phyloP scores from a whole-genome alignment of 30 jellyfish, hydroid and myxozoan species.

The Hydractinia echinata region DNA sequence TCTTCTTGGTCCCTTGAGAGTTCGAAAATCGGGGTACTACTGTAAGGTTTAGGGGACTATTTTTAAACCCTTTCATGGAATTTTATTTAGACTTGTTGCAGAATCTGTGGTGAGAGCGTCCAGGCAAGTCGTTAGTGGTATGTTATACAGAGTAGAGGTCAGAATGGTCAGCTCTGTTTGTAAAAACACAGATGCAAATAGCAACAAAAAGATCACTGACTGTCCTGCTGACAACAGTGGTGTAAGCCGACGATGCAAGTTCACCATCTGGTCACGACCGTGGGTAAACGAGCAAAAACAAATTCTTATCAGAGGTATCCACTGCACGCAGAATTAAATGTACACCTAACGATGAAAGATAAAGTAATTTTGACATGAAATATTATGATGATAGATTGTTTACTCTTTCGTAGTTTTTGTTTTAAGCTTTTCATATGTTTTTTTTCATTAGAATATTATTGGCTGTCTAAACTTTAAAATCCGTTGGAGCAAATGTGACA shows the following conservation, averaged over 20 bases:
- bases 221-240: conserved; percentile 10
- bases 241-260: neutral
- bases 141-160: conserved; percentile 9
- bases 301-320: neutral
- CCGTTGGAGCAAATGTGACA: too few relatives aligned
- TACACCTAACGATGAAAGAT: too few relatives aligned
- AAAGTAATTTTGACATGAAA: too few relatives aligned
- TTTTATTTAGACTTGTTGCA: neutral
- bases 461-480: too few relatives aligned
- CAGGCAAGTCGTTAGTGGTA: conserved; percentile 25
- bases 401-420: too few relatives aligned
- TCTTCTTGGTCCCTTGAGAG: too few relatives aligned
- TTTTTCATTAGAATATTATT: too few relatives aligned
- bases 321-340: neutral
- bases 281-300: neutral
- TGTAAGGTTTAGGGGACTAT: neutral
- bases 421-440: too few relatives aligned
- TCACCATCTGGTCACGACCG: conserved; percentile 25
- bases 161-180: neutral
- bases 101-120: neutral
- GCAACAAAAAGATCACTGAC: neutral
- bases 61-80: neutral
- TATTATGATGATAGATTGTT: too few relatives aligned
- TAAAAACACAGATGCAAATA: neutral
- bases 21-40: neutral